These are phyloP conservation scores for Erannis defoliaria DNA, from an alignment of 2,888 invertebrate genomes.

Conservation along the genomic window DNA sequence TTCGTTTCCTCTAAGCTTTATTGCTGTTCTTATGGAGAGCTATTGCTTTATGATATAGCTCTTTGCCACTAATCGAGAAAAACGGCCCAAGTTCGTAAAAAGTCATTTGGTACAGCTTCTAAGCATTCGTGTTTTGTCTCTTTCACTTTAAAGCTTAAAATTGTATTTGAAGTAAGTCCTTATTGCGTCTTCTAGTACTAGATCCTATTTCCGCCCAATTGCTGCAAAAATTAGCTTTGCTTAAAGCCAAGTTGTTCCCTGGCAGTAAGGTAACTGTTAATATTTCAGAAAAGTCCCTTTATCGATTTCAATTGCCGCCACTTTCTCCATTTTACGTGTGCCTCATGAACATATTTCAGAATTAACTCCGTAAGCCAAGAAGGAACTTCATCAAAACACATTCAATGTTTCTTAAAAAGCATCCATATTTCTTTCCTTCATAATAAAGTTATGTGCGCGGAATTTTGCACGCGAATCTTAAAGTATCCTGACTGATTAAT, in stretches of 20 bases:
- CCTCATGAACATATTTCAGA: slow-evolving; percentile 36
- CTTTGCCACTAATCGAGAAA: slow-evolving; percentile 15
- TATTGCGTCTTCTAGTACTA: too few species aligned
- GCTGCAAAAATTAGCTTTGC: too few species aligned
- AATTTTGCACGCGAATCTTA: slow-evolving; percentile 32
- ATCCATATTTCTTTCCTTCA: slow-evolving; percentile 33
- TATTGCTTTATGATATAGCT: slow-evolving; percentile 32
- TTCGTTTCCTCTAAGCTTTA: slow-evolving; percentile 24
- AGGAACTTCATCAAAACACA: slow-evolving; percentile 41
- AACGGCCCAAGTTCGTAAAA: neutral
- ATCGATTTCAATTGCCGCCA: slow-evolving; percentile 11
- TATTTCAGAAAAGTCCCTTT: neutral
- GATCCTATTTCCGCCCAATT: too few species aligned
- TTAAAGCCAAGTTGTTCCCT: too few species aligned
- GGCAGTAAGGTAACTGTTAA: too few species aligned
- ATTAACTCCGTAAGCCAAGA: slow-evolving; percentile 31
- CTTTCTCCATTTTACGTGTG: slow-evolving; percentile 26
- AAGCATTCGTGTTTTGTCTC: slow-evolving; percentile 3
- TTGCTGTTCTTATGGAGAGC: slow-evolving; percentile 29
- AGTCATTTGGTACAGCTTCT: slow-evolving; percentile 8
- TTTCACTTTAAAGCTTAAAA: slow-evolving; percentile 10
- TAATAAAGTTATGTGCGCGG: slow-evolving; percentile 36
- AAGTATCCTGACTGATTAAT: slow-evolving; percentile 41
- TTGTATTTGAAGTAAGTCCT: neutral
- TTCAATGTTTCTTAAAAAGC: slow-evolving; percentile 35